These are phyloP conservation scores for Cherax quadricarinatus DNA, from an alignment of 1,140 invertebrate genomes.

Conservation along the genomic window DNA sequence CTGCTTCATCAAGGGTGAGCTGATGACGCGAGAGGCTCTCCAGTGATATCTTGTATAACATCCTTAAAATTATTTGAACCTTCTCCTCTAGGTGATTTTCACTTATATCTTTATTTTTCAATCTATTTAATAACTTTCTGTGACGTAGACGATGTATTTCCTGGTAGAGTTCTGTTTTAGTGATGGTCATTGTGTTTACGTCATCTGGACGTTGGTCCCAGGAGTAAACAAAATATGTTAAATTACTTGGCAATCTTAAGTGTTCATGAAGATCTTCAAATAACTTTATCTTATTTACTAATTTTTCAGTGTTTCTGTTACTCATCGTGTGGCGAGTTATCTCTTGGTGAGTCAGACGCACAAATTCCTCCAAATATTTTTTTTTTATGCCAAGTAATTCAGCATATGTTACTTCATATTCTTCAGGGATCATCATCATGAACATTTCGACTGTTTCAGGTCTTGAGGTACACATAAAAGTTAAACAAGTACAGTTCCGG, in stretches of 20 bases:
- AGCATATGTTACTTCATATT: conserved; percentile 6
- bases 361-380: not conserved
- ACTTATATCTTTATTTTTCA: not conserved
- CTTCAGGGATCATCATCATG: not conserved
- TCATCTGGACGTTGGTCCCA: too few relatives aligned
- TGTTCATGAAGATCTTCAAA: not conserved
- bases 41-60: not conserved
- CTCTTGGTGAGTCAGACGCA: not conserved
- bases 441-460: conserved; percentile 20
- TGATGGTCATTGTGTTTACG: not conserved
- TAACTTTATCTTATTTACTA: not conserved
- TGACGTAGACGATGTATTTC: not conserved
- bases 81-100: not conserved
- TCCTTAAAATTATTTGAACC: not conserved
- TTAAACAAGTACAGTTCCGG: not conserved
- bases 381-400: conserved; percentile 16
- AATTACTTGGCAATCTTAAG: not conserved
- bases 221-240: not conserved
- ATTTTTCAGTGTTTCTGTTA: not conserved
- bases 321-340: not conserved
- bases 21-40: conserved; percentile 1
- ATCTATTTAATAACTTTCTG: not conserved
- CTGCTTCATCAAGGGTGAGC: not conserved
- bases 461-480: conserved; percentile 14
- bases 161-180: too few relatives aligned